Evolutionary conservation across 2,113 vertebrate species (phyloP).

Genomic region (Grallaria varia): DNA sequence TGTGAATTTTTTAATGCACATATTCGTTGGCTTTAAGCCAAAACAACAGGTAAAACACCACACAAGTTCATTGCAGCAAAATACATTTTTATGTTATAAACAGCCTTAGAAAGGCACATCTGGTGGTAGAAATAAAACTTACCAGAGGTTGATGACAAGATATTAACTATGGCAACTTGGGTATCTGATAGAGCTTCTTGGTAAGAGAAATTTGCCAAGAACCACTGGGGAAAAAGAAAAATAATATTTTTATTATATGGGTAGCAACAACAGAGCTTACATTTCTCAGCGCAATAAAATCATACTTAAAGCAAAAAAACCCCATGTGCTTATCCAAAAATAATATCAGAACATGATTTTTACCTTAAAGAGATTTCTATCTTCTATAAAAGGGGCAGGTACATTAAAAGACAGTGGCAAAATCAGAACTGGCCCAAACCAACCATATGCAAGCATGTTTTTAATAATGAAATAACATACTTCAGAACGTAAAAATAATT

Average conservation of each 20-base stretch:
- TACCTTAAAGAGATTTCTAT: not conserved
- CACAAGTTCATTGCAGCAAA: not conserved
- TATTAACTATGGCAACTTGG: constrained; percentile 93
- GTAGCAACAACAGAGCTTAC: not conserved
- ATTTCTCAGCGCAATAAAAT: not conserved
- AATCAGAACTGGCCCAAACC: not conserved
- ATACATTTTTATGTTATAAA: not conserved
- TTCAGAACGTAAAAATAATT: not conserved
- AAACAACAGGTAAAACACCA: not conserved
- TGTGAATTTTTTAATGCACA: not conserved
- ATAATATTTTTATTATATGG: not conserved
- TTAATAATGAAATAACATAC: not conserved
- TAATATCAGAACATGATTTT: not conserved
- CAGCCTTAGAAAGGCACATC: not conserved
- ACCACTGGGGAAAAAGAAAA: constrained; percentile 83
- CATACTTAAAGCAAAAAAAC: not conserved
- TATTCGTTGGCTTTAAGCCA: not conserved
- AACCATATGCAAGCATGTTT: not conserved
- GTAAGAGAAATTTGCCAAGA: constrained; percentile 95
- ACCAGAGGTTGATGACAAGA: constrained; percentile 96
- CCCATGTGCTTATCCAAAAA: not conserved
- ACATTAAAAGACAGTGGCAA: not conserved
- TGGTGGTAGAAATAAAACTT: constrained; percentile 40
- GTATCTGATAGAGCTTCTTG: constrained; percentile 94
- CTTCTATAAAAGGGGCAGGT: not conserved